Conservation (phyloP, 2,797 vertebrate genomes). For the Gephyroberyx darwinii region DNA sequence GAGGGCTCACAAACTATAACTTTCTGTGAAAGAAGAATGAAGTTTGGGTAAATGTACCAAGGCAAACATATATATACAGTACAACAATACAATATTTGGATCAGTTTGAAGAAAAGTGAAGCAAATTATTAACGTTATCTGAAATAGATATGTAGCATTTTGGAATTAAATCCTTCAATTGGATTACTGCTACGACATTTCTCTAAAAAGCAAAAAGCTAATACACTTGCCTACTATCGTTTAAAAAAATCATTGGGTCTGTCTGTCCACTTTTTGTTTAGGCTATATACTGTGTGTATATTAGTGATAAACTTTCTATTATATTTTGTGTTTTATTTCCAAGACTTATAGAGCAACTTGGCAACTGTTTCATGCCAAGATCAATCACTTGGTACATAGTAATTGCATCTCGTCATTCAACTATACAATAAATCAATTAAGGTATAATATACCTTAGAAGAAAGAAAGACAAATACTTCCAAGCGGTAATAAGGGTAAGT, state of each 20-base stretch:
- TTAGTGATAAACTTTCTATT: constrained; percentile 39
- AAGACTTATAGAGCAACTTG: constrained; percentile 33
- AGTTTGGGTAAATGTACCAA: too few species aligned
- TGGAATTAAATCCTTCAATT: neutral
- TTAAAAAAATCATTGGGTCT: constrained; percentile 14
- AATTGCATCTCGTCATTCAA: constrained; percentile 17
- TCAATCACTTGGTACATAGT: constrained; percentile 18
- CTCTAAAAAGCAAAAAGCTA: too few species aligned
- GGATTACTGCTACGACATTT: too few species aligned
- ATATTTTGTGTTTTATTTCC: constrained; percentile 21
- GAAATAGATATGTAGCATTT: too few species aligned
- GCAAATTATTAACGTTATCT: too few species aligned
- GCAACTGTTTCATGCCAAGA: constrained; percentile 33
- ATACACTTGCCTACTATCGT: too few species aligned
- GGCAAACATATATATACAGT: too few species aligned
- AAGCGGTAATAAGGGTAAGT: neutral
- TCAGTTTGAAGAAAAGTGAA: too few species aligned
- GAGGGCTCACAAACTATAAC: too few species aligned
- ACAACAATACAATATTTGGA: too few species aligned
- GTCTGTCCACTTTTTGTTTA: neutral
- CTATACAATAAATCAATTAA: neutral
- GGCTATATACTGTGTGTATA: constrained; percentile 19
- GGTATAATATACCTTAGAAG: constrained; percentile 6
- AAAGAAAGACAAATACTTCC: constrained; percentile 3
- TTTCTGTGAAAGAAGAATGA: too few species aligned